Evolutionary conservation across 2,797 vertebrate species (phyloP), one percentile per base, ranked within the genome.

Genomic region (Enteromius fasciolatus): DNA sequence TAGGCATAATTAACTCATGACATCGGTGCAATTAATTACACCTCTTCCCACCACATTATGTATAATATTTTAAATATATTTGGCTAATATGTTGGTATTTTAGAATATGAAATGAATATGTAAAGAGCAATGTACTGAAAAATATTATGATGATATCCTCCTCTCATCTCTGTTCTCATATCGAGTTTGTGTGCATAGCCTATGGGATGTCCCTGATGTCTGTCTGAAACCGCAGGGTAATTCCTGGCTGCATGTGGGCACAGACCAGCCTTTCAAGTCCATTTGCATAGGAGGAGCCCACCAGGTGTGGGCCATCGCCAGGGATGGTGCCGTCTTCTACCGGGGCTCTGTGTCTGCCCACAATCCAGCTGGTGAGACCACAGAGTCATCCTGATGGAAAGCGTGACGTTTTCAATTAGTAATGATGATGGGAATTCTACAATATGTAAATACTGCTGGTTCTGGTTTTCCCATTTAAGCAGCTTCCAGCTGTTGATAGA

Each of bases 241-340:
- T 66, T 98, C 97, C 33, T 99, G 98, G 98, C 96, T 99, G 20
- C 98, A 99, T 0, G 95, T 99, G 1, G 97, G 98, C 83, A 98
- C 98, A 6, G 97, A 99, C 84, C 98, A 99, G 90, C 97, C 98
- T 50, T 99, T 99, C 57, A 92, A 96, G 87, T 98, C 97, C 0
- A 92, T 99, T 87, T 98, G 96, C 73, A 94, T 99, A 0, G 98
- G 98, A 12, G 95, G 96, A 46, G 97, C 94, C 87, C 93, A 95
- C 90, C 97, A 99, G 87, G 97, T 99, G 85, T 99, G 98, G 98
- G 97, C 97, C 2, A 95, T 99, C 77, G 96, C 97, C 4, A 94
- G 93, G 83, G 97, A 99, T 0, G 96, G 98, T 68, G 96, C 97
- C 0, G 95, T 97, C 25, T 99, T 98, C 93, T 99, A 98, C 90